A percentile compares a stretch with the other conserved stretches of the same genome.
Conservation (phyloP, 2,888 invertebrate genomes). For the Eueremaeus valkanovi region DNA sequence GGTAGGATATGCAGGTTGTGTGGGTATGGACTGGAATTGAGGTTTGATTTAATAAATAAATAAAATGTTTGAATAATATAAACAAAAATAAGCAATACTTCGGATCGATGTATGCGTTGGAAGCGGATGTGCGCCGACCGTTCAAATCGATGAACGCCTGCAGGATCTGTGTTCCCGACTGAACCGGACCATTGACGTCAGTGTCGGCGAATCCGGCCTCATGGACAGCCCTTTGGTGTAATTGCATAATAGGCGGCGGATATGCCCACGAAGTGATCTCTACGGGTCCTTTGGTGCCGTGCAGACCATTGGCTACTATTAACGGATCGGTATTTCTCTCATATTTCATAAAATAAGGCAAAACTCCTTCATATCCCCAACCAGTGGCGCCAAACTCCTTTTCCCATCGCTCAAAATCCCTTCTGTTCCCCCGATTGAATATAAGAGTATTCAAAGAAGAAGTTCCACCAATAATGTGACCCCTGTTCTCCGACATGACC, state of each 20-base stretch:
- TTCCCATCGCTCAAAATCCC: conserved; percentile 83
- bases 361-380: conserved; percentile 36
- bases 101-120: conserved; percentile 5
- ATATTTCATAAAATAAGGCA: neutral
- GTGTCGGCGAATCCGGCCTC: no score
- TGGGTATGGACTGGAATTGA: neutral
- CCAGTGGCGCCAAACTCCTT: conserved; percentile 65
- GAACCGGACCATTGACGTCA: neutral
- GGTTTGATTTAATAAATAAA: neutral
- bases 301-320: neutral
- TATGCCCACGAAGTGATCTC: neutral
- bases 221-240: neutral
- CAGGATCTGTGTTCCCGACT: neutral
- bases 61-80: neutral
- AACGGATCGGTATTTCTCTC: neutral
- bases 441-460: conserved; percentile 85
- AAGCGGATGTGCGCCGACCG: neutral
- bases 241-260: neutral
- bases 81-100: neutral
- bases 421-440: conserved; percentile 77
- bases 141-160: neutral
- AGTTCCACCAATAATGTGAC: conserved; percentile 82
- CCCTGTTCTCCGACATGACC: conserved; percentile 67
- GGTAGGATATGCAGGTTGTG: neutral
- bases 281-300: neutral